These are phyloP conservation scores for Polymixis lichenea DNA, from an alignment of 2,888 invertebrate species.

Conservation along the genomic window DNA sequence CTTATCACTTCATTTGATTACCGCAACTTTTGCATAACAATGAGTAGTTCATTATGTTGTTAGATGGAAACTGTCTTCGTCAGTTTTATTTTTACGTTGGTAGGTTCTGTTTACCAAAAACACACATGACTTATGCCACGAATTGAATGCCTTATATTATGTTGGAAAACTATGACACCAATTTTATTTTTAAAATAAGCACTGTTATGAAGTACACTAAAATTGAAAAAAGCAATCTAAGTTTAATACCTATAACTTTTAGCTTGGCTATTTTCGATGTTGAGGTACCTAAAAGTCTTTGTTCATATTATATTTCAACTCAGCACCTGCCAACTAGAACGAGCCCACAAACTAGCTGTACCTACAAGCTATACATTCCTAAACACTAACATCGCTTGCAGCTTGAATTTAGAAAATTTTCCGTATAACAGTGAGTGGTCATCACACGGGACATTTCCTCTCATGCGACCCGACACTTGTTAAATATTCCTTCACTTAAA, in stretches of 20 bases:
- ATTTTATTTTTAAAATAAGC: background rate
- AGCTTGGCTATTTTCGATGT: background rate
- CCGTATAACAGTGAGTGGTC: background rate
- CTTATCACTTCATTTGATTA: background rate
- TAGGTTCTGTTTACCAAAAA: background rate
- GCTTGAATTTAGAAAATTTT: background rate
- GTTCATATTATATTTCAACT: background rate
- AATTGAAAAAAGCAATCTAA: background rate
- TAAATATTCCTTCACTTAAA: constrained; percentile 5
- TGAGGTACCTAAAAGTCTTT: constrained; percentile 1
- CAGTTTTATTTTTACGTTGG: background rate
- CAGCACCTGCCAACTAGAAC: constrained; percentile 11
- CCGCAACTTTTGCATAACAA: background rate
- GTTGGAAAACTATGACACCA: background rate
- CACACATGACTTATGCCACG: background rate
- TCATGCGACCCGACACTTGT: background rate
- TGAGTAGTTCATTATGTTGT: too few relatives aligned
- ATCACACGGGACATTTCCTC: background rate
- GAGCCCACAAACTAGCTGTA: constrained; percentile 28
- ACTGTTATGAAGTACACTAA: background rate
- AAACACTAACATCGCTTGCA: constrained; percentile 1
- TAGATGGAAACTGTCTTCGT: background rate
- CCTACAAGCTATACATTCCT: background rate
- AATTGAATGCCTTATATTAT: too few relatives aligned
- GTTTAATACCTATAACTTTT: background rate